Base-by-base conservation (phyloP, 2,888 invertebrate species). In the Thalpophila matura region DNA sequence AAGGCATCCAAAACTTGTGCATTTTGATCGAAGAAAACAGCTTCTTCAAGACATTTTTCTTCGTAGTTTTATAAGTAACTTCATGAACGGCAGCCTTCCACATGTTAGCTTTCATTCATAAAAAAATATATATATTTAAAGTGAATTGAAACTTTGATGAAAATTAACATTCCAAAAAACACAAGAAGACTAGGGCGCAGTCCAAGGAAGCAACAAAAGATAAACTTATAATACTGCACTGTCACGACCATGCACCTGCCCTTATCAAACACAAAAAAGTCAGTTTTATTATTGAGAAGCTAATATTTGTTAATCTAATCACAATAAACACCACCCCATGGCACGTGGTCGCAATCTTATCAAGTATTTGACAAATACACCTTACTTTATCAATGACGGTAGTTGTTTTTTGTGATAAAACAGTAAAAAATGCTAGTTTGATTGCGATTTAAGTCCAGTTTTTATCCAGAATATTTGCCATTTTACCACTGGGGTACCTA, bases 291-390 rank as follows among this genome's bases (percentile, higher is more conserved):
- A 81, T 75, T 76, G 46, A 66, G 64, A 67, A 74, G 74, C 75
- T 76, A 89, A 91, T 91, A 88, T 91, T 91, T 88, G 89, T 88
- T 84, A 83, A 83, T 84, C 77, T 87, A 87, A 89, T 89, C 87
- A 80, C 65, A 66, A 81, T 78, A 66, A 74, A 79, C 73, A 65
- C 56, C 49, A 71, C 72, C 83, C 82, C 75, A 46, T 50, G 72
- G 63, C 73, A 69, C 84, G 85, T 85, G 87, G 80, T 53, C 60
- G 68, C 74, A 74, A 69, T 82, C 85, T 89, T 88, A 89, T 88
- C 87, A 83, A 79, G 75, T 82, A 78, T 84, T 85, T 82, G 82
- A 85, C 70, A 64, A 75, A 78, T 71, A 76, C 29, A 58, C 63
- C 61, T 33, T 50, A 46, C 45, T 69, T 73, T 75, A 81, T 80